Percentiles rank a stretch among this genome's conserved stretches.
phyloP scores from a whole-genome alignment of 2,113 vertebrate genomes.

The Pungitius pungitius region DNA sequence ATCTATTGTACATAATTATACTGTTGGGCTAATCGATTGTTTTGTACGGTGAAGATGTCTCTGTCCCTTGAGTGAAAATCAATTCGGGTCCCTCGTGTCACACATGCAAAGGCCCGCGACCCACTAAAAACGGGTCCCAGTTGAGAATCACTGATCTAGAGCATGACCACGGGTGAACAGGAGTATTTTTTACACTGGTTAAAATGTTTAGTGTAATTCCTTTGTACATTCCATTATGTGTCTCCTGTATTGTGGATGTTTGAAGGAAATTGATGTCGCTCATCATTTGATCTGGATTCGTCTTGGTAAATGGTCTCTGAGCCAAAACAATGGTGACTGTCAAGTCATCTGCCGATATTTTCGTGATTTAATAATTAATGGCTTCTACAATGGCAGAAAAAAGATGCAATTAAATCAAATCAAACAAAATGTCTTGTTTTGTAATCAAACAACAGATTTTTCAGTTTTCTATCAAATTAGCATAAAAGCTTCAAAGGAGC shows the following conservation, averaged over 20 bases:
- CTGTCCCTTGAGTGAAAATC: too few species aligned
- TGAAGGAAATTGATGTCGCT: background rate
- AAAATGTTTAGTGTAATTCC: background rate
- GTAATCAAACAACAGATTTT: background rate
- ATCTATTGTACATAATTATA: too few species aligned
- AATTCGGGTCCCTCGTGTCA: too few species aligned
- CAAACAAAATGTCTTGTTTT: too few species aligned
- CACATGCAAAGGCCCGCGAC: too few species aligned
- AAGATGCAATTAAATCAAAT: background rate
- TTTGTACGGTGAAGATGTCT: too few species aligned
- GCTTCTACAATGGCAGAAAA: background rate
- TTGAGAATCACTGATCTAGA: background rate
- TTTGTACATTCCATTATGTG: background rate
- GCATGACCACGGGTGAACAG: background rate
- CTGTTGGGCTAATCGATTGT: too few species aligned
- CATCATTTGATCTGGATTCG: background rate
- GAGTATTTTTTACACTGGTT: slow-evolving; percentile 1
- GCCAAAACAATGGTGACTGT: background rate
- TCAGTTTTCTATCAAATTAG: background rate
- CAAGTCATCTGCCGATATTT: background rate
- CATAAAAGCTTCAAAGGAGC: background rate
- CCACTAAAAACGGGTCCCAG: too few species aligned
- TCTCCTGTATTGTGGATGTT: background rate
- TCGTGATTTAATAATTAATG: background rate
- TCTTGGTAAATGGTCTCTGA: background rate